Percentiles rank a stretch among this genome's conserved stretches.
These are phyloP conservation scores for Otis tarda DNA, from an alignment of 2,113 vertebrate genomes.

Conservation along the genomic window DNA sequence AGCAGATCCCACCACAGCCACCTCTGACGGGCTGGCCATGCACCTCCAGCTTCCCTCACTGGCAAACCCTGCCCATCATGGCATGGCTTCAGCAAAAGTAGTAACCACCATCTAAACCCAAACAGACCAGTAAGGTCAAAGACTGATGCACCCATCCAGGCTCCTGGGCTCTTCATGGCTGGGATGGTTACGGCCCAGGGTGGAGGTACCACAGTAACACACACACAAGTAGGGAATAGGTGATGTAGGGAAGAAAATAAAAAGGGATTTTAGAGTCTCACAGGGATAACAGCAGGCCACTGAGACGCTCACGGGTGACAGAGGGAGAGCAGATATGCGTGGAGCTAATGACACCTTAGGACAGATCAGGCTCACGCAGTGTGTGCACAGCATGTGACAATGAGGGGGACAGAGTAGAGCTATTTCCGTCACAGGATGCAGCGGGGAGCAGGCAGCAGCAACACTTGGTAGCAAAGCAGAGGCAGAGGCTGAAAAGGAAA, in stretches of 20 bases:
- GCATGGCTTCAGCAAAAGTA: background rate
- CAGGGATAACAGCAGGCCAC: background rate
- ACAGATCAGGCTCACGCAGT: background rate
- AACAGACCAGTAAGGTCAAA: rapidly evolving
- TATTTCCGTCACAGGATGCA: background rate
- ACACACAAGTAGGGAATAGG: background rate
- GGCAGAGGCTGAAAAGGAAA: background rate
- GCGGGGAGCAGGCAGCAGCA: background rate
- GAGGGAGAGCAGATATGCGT: background rate
- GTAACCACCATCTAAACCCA: background rate
- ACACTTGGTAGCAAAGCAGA: background rate
- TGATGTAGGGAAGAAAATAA: background rate
- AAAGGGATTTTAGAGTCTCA: background rate
- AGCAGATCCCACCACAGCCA: background rate
- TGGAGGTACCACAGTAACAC: background rate
- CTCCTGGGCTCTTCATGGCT: background rate
- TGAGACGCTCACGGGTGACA: background rate
- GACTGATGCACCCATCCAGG: too few species aligned
- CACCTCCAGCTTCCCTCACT: background rate
- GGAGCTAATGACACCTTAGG: background rate
- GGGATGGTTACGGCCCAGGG: background rate
- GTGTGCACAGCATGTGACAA: rapidly evolving
- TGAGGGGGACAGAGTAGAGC: background rate
- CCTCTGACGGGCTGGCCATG: background rate
- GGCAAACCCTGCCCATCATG: background rate